phyloP scores from a whole-genome alignment of 2,888 invertebrate species.

The Tenthredo mesomela region DNA sequence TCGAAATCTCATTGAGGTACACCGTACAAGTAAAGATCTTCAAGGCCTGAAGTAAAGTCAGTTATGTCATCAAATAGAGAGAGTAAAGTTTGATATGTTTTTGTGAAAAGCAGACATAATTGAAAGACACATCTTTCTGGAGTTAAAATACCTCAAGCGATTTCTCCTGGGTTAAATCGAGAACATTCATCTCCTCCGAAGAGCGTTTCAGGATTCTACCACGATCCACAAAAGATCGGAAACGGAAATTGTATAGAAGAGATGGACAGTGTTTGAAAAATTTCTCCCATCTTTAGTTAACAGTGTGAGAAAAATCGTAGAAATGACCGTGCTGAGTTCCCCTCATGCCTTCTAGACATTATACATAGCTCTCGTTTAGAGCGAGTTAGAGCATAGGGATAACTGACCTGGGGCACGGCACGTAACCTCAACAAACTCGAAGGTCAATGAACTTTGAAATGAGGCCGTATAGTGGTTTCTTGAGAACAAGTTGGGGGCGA shows the following conservation, averaged over 20 bases:
- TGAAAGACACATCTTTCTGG: background rate
- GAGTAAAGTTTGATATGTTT: too few species aligned
- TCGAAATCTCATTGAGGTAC: background rate
- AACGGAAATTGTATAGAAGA: too few species aligned
- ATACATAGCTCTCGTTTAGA: background rate
- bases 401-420: slow-evolving; percentile 44
- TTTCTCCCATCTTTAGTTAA: background rate
- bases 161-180: background rate
- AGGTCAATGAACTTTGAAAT: slow-evolving; percentile 36
- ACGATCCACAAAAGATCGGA: too few species aligned
- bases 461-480: background rate
- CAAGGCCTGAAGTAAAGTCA: too few species aligned
- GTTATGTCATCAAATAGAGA: too few species aligned
- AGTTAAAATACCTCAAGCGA: background rate
- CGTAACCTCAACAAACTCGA: slow-evolving; percentile 19
- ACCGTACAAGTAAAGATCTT: background rate
- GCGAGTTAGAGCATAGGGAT: slow-evolving; percentile 35
- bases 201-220: too few species aligned
- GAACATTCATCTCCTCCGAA: background rate
- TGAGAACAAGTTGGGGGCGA: background rate
- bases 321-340: slow-evolving; percentile 62
- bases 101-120: too few species aligned
- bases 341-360: slow-evolving; percentile 60
- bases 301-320: slow-evolving; percentile 40
- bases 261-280: too few species aligned